These are phyloP conservation scores for Oophaga pumilio DNA, from an alignment of 2,113 vertebrate genomes.

Conservation along the genomic window DNA sequence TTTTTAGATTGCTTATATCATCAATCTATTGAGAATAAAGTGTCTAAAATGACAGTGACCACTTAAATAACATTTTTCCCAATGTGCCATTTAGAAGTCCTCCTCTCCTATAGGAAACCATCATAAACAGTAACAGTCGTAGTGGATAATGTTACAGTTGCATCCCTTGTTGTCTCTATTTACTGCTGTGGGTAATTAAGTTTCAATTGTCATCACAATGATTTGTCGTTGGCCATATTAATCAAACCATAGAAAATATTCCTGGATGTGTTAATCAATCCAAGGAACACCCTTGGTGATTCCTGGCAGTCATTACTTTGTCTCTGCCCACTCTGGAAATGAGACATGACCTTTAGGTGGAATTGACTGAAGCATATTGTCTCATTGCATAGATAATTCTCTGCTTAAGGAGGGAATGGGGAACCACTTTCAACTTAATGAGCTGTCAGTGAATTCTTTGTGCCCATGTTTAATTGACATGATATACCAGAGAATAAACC, in stretches of 20 bases:
- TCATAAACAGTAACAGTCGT: not conserved
- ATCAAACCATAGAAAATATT: slow-evolving; percentile 38
- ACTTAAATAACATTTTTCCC: not conserved
- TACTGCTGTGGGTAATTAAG: slow-evolving; percentile 33
- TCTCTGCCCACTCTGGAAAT: slow-evolving; percentile 12
- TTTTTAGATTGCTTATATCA: too few species aligned
- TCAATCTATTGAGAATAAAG: too few species aligned
- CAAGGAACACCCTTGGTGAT: not conserved
- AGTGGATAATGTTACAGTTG: slow-evolving; percentile 18
- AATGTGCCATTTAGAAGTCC: not conserved
- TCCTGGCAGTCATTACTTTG: slow-evolving; percentile 5
- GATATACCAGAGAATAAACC: not conserved
- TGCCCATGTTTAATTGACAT: slow-evolving; percentile 31
- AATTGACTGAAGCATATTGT: slow-evolving; percentile 13
- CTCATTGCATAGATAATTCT: slow-evolving; percentile 12
- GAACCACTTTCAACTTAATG: slow-evolving; percentile 19
- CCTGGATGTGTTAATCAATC: slow-evolving; percentile 32
- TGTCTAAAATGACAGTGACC: too few species aligned
- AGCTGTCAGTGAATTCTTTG: slow-evolving; percentile 20
- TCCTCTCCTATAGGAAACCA: not conserved
- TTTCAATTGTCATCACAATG: slow-evolving; percentile 33
- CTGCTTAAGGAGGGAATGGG: not conserved
- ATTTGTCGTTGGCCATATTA: slow-evolving; percentile 15
- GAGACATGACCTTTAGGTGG: slow-evolving; percentile 34
- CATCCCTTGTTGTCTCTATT: not conserved